Evolutionary conservation across 2,797 vertebrate species (phyloP), one percentile per base, ranked within the genome.

Genomic region (Notolabrus celidotus): DNA sequence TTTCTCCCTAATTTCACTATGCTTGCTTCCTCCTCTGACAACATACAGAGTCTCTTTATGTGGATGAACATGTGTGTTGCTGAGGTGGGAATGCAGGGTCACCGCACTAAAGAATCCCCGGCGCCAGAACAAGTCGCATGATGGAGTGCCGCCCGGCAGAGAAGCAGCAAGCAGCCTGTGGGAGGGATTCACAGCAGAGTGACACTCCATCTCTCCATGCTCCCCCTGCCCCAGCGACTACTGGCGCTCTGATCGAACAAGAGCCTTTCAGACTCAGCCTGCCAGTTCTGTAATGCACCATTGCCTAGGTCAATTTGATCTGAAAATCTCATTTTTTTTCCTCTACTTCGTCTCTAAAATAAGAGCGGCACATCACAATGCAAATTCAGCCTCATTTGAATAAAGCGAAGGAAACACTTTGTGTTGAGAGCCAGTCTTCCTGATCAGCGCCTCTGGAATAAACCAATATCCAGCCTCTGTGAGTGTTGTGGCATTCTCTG

Each of bases 331-430:
- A 97, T 99, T 98, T 99, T 98, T 98, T 31, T 47, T 94, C 91
- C 91, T 91, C 93, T 90, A 93, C 93, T 94, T 94, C 91, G 87
- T 78, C 95, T 96, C 96, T 97, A 97, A 99, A 95, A 97, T 98
- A 97, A 98, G 97, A 96, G 96, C 95, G 95, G 95, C 96, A 95
- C 97, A 98, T 99, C 97, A 98, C 97, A 97, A 99, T 99, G 98
- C 97, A 99, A 99, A 99, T 99, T 96, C 97, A 95, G 95, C 94
- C 97, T 99, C 96, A 99, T 99, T 99, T 99, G 97, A 98, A 99
- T 99, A 97, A 97, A 97, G 96, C 94, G 94, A 95, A 96, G 96
- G 96, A 97, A 97, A 97, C 96, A 97, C 96, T 97, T 97, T 97
- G 97, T 97, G 96, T 98, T 98, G 97, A 97, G 95, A 99, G 97